phyloP scores from a whole-genome alignment of 2,113 vertebrate genomes.

The Felis catus region DNA sequence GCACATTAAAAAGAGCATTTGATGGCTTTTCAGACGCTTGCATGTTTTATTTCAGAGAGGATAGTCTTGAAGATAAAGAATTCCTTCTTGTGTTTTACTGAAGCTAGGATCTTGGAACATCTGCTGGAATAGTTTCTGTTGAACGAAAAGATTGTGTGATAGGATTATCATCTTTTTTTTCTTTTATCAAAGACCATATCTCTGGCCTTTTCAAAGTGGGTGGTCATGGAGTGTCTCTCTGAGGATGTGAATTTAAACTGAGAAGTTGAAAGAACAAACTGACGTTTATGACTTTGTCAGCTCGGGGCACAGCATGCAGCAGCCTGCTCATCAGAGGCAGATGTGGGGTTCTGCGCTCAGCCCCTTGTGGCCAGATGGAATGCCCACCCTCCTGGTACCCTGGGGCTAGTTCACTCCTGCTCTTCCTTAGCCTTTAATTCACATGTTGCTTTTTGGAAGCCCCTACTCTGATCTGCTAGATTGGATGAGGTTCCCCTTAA shows the following conservation, averaged over 20 bases:
- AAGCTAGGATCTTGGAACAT: background rate
- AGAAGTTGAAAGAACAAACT: background rate
- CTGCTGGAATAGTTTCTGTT: background rate
- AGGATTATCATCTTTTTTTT: background rate
- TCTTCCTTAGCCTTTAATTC: background rate
- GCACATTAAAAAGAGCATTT: background rate
- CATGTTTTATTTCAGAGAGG: background rate
- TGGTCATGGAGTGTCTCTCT: background rate
- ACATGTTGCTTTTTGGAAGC: background rate
- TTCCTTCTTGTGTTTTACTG: background rate
- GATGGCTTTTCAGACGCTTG: background rate
- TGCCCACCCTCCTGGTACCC: background rate
- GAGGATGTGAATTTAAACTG: background rate
- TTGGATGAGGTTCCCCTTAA: background rate
- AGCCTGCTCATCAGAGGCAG: background rate
- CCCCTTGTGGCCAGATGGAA: accelerated
- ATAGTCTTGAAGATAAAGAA: background rate
- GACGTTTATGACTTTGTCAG: background rate
- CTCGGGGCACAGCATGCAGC: accelerated
- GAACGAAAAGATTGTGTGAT: background rate
- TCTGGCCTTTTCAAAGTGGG: background rate
- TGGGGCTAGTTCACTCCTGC: background rate
- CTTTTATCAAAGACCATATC: background rate
- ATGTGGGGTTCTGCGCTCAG: background rate
- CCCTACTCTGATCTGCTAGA: background rate